These are phyloP conservation scores for Excalfactoria chinensis DNA, from an alignment of 2,113 vertebrate genomes.

Conservation along the genomic window DNA sequence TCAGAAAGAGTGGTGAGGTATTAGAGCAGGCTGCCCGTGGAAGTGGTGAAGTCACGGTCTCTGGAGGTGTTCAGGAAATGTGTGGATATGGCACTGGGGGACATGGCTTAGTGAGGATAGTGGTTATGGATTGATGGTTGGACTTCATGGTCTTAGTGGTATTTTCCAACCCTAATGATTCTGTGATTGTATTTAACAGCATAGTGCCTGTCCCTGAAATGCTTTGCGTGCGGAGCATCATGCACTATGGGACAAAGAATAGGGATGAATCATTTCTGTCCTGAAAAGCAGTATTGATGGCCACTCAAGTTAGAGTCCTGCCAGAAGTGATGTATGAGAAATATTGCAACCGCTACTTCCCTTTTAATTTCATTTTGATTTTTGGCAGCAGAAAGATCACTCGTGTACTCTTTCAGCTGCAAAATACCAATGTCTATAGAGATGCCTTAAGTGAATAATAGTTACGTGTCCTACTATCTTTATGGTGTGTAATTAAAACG, in stretches of 20 bases:
- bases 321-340: background rate
- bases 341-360: background rate
- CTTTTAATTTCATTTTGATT: background rate
- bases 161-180: too few species aligned
- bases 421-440: background rate
- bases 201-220: background rate
- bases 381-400: background rate
- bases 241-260: background rate
- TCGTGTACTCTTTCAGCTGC: background rate
- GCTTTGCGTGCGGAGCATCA: background rate
- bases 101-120: too few species aligned
- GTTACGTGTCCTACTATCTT: background rate
- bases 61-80: too few species aligned
- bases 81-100: too few species aligned
- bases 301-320: background rate
- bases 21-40: too few species aligned
- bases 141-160: too few species aligned
- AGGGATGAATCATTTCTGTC: background rate
- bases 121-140: too few species aligned
- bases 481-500: background rate
- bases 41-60: too few species aligned
- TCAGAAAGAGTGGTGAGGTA: too few species aligned
- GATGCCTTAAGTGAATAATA: background rate
- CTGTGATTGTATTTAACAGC: too few species aligned
- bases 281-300: background rate